phyloP scores from a whole-genome alignment of 2,888 invertebrate species.

The Netelia inedita region DNA sequence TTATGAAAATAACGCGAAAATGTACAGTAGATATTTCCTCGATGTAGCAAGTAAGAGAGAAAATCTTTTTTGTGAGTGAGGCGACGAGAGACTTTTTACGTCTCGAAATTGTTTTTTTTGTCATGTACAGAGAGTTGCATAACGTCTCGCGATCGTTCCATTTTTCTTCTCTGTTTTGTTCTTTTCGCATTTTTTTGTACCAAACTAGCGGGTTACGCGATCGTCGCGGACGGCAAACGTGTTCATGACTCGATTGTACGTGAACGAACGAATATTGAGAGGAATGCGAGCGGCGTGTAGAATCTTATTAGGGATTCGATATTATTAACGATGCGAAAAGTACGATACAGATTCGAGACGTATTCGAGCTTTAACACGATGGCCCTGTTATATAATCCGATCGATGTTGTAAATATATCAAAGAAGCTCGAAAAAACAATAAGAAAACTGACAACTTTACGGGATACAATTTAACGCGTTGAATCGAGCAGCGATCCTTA shows the following conservation, averaged over 20 bases:
- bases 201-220: conserved; percentile 9
- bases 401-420: conserved; percentile 66
- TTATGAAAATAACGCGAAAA: conserved; percentile 62
- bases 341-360: conserved; percentile 14
- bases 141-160: conserved; percentile 5
- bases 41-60: conserved; percentile 6
- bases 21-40: conserved; percentile 67
- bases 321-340: conserved; percentile 1
- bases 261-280: neutral
- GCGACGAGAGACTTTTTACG: conserved; percentile 27
- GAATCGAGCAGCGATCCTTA: conserved; percentile 63
- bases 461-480: conserved; percentile 38
- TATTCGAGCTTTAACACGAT: conserved; percentile 40
- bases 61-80: conserved; percentile 15
- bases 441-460: conserved; percentile 20
- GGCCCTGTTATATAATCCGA: conserved; percentile 59
- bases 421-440: conserved; percentile 50
- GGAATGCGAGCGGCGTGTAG: neutral
- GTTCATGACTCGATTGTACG: conserved; percentile 1
- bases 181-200: conserved; percentile 40
- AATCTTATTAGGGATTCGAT: neutral
- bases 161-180: conserved; percentile 3
- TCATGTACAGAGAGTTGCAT: conserved; percentile 23
- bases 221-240: neutral
- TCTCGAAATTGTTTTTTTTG: conserved; percentile 30